phyloP scores from a whole-genome alignment of 1,140 invertebrate species.

The Helicoverpa zea region DNA sequence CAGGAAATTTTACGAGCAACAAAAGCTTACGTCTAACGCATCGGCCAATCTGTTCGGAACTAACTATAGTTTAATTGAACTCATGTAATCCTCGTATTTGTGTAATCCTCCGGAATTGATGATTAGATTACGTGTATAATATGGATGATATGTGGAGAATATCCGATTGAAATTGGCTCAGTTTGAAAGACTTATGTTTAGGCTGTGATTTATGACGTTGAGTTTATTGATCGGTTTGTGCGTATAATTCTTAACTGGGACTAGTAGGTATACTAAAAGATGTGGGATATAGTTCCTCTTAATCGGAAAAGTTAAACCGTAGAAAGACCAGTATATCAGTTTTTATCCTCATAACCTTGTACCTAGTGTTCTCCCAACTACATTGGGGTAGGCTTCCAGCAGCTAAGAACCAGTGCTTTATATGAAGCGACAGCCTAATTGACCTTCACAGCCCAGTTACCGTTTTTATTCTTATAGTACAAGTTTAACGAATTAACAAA shows the following conservation, averaged over 20 bases:
- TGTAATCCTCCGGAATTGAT: constrained; percentile 37
- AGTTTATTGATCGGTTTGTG: background rate
- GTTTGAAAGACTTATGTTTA: background rate
- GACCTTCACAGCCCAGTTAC: too few species aligned
- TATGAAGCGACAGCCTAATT: too few species aligned
- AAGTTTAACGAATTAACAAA: too few species aligned
- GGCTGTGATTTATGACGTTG: background rate
- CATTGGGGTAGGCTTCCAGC: too few species aligned
- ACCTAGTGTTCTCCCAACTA: too few species aligned
- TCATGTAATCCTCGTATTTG: constrained; percentile 32
- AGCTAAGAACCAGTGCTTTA: too few species aligned
- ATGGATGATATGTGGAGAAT: constrained; percentile 8
- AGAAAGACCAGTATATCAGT: too few species aligned
- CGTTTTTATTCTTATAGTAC: too few species aligned
- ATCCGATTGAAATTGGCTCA: background rate
- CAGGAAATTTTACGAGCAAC: constrained; percentile 1
- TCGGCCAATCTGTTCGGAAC: constrained; percentile 28
- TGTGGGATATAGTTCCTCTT: too few species aligned
- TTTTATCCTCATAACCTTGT: too few species aligned
- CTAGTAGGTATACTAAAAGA: too few species aligned
- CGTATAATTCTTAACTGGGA: background rate
- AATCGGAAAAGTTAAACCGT: too few species aligned
- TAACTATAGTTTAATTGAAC: constrained; percentile 40
- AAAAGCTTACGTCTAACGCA: constrained; percentile 3
- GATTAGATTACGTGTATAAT: constrained; percentile 26